Percentiles rank a stretch among this genome's conserved stretches.
These are phyloP conservation scores for Euphysa ruthae DNA, from an alignment of 30 jellyfish, hydroid and myxozoan species.

Conservation along the genomic window DNA sequence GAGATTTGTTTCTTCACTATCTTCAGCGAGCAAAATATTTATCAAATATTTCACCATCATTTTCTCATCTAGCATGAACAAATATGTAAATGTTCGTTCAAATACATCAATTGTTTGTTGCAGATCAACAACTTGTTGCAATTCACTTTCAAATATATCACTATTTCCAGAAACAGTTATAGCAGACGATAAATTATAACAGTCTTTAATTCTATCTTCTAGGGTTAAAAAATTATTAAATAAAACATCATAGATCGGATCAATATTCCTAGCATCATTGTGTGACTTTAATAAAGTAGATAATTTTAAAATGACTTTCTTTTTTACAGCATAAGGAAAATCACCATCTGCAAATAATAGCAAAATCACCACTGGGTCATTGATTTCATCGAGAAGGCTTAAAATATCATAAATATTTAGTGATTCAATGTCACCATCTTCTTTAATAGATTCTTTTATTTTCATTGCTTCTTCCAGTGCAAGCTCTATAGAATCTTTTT, in stretches of 20 bases:
- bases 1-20: too few species aligned
- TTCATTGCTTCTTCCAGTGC: conserved; percentile 9
- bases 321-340: not conserved
- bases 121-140: too few species aligned
- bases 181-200: too few species aligned
- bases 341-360: conserved; percentile 1
- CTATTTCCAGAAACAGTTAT: too few species aligned
- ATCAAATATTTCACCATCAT: too few species aligned
- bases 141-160: too few species aligned
- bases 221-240: not conserved
- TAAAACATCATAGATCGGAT: not conserved
- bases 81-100: too few species aligned
- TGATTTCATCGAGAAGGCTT: conserved; percentile 8
- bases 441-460: conserved; percentile 12
- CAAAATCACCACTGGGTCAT: conserved; percentile 24
- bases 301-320: not conserved
- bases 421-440: conserved; percentile 9
- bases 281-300: not conserved
- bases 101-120: too few species aligned
- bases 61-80: too few species aligned
- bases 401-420: not conserved
- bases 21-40: too few species aligned
- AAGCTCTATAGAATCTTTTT: conserved; percentile 13
- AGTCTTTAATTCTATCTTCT: not conserved
- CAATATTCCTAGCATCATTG: not conserved